These are phyloP conservation scores for Falco berigora DNA, from an alignment of 2,797 vertebrate species.

Conservation along the genomic window DNA sequence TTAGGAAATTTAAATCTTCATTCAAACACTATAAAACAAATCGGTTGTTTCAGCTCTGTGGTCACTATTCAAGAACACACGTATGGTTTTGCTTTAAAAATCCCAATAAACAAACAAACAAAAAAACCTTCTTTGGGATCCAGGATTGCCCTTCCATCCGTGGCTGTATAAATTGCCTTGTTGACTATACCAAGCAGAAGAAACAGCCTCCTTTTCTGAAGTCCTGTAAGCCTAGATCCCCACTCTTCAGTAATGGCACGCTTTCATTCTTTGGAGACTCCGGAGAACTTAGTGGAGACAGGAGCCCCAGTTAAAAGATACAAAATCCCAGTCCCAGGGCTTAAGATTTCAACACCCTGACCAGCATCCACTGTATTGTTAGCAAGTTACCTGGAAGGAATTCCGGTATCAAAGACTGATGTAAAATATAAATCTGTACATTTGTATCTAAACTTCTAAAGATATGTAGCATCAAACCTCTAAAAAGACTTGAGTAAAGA, in stretches of 20 bases:
- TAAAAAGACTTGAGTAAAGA: neutral
- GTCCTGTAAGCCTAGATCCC: neutral
- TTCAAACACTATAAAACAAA: neutral
- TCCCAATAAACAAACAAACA: neutral
- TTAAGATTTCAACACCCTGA: neutral
- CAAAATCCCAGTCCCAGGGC: neutral
- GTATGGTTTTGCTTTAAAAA: neutral
- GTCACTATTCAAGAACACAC: neutral
- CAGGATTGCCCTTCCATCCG: neutral
- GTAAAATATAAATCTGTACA: neutral
- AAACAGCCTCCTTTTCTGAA: neutral
- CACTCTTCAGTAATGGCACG: neutral
- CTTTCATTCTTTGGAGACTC: neutral
- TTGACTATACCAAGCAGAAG: neutral
- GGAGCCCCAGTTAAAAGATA: neutral
- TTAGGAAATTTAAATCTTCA: neutral
- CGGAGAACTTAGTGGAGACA: neutral
- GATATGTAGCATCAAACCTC: neutral
- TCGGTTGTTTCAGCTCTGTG: neutral
- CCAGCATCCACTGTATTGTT: accelerated
- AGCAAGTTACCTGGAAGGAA: neutral
- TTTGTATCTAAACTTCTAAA: neutral
- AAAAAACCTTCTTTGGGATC: neutral
- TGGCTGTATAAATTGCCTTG: neutral
- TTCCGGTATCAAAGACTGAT: neutral